These are phyloP conservation scores for Micronycteris hirsuta DNA, from an alignment of 2,113 vertebrate genomes.

Conservation along the genomic window DNA sequence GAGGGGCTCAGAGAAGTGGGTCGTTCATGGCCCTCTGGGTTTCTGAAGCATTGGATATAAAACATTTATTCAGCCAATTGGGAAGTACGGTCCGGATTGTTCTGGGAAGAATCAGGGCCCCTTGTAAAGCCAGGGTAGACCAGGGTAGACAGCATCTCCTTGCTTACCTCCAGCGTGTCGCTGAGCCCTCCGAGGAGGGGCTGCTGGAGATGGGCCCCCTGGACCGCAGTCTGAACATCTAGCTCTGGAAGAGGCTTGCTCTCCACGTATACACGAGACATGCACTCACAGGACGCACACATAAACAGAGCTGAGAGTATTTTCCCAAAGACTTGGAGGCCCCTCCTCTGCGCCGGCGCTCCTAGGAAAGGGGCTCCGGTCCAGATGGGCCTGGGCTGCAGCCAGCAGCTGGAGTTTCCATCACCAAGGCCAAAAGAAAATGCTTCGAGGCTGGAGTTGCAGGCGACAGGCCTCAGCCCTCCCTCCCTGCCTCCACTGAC, in stretches of 20 bases:
- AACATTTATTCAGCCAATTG: background rate
- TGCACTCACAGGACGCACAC: background rate
- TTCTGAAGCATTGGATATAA: background rate
- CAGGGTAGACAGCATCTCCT: no score
- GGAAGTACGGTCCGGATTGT: background rate
- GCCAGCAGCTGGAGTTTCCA: slow-evolving; percentile 60
- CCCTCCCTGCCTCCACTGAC: slow-evolving; percentile 34
- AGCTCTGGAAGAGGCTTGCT: background rate
- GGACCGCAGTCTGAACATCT: background rate
- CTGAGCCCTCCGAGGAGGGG: background rate
- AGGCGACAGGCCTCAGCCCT: background rate
- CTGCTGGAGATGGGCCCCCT: background rate
- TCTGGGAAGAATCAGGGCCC: background rate
- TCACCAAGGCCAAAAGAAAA: slow-evolving; percentile 34
- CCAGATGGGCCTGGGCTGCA: slow-evolving; percentile 24
- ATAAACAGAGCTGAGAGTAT: background rate
- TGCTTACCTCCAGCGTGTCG: background rate
- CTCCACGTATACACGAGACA: background rate
- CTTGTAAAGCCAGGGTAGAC: background rate
- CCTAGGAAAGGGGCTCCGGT: background rate
- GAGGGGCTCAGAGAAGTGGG: background rate
- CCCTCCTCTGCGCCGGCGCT: background rate
- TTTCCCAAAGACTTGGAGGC: background rate
- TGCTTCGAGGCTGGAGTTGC: background rate
- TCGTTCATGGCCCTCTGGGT: background rate